Evolutionary conservation across 2,797 vertebrate species (phyloP).

Genomic region (Podarcis lilfordi): DNA sequence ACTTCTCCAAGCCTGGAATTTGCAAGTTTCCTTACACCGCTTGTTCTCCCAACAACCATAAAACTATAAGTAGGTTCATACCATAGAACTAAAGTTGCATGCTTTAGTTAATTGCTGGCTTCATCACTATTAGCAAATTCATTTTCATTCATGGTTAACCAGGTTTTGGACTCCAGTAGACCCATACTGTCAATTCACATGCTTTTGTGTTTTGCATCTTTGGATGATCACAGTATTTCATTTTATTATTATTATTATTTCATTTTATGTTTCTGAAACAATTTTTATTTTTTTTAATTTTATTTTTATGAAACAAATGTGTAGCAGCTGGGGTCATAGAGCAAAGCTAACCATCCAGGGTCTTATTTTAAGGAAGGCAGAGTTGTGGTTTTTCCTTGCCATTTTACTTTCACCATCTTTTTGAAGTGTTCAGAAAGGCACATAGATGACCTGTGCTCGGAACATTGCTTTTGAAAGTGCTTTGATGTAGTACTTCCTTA

Average conservation of each 20-base stretch:
- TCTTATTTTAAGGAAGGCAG: not conserved
- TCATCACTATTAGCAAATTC: not conserved
- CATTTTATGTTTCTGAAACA: too few species aligned
- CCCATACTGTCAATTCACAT: not conserved
- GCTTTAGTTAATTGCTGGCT: not conserved
- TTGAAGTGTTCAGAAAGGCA: slow-evolving; percentile 5
- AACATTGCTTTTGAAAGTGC: not conserved
- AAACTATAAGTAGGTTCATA: not conserved
- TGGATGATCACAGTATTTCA: not conserved
- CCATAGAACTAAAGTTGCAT: not conserved
- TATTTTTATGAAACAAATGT: not conserved
- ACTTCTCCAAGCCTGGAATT: too few species aligned
- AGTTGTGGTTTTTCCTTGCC: not conserved
- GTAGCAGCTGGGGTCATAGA: not conserved
- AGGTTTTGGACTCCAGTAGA: not conserved
- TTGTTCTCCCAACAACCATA: not conserved
- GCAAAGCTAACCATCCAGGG: not conserved
- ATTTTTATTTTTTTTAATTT: too few species aligned
- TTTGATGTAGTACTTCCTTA: not conserved
- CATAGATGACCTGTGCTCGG: not conserved
- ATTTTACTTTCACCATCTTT: not conserved
- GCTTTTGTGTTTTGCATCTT: not conserved
- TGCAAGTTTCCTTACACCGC: too few species aligned
- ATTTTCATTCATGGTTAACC: slow-evolving; percentile 6
- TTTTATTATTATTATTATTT: too few species aligned